Percentiles rank a stretch among this genome's conserved stretches.
phyloP scores from a whole-genome alignment of 2,888 invertebrate genomes.

The Cinara cedri region DNA sequence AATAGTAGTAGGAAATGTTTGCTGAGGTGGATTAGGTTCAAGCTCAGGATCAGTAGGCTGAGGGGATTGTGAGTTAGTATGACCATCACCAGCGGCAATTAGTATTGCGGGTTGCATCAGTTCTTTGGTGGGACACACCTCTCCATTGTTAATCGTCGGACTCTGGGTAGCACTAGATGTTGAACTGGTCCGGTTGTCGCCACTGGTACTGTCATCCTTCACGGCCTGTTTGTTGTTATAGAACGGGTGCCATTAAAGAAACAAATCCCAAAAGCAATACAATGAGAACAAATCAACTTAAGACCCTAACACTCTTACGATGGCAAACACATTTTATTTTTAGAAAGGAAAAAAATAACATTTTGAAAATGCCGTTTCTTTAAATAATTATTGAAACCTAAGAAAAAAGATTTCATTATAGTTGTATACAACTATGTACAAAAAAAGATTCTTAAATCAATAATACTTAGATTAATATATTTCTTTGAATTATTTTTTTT shows the following conservation, averaged over 20 bases:
- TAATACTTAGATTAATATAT: too few relatives aligned
- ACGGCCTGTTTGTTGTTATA: slow-evolving; percentile 55
- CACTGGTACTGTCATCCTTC: slow-evolving; percentile 56
- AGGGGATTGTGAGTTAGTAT: slow-evolving; percentile 53
- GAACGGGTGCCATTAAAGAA: slow-evolving; percentile 55
- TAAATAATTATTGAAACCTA: neutral
- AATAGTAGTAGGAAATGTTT: slow-evolving; percentile 60
- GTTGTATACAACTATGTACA: neutral
- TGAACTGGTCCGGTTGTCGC: slow-evolving; percentile 56
- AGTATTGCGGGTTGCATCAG: slow-evolving; percentile 55
- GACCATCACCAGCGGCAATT: slow-evolving; percentile 57
- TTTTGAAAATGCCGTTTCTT: neutral
- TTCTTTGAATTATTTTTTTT: too few relatives aligned
- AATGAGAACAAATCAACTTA: slow-evolving; percentile 52
- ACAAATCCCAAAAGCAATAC: slow-evolving; percentile 57
- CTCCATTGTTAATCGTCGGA: slow-evolving; percentile 56
- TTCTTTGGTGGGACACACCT: slow-evolving; percentile 57
- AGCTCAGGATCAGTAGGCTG: slow-evolving; percentile 42
- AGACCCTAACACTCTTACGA: slow-evolving; percentile 39
- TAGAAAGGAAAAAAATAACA: neutral
- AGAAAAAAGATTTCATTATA: neutral
- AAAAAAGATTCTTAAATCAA: too few relatives aligned
- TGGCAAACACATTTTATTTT: slow-evolving; percentile 10
- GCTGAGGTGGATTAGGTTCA: slow-evolving; percentile 56
- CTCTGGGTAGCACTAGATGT: slow-evolving; percentile 55